Conservation (phyloP, 2,888 invertebrate species). For the Agrotis clavis region DNA sequence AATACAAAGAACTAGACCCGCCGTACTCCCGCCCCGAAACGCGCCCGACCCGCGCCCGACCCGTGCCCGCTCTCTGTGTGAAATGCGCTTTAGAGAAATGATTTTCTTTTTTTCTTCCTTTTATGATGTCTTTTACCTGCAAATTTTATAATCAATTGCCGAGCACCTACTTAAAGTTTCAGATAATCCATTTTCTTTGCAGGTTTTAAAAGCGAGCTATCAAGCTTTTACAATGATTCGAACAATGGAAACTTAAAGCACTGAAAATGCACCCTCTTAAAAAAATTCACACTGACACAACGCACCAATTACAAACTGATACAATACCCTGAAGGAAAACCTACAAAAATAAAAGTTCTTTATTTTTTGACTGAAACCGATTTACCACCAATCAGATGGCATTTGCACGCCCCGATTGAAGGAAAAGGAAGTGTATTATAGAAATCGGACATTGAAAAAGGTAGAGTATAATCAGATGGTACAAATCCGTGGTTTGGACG, state of each 20-base stretch:
- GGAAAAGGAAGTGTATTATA: conserved; percentile 72
- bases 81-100: no score
- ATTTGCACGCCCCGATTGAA: conserved; percentile 70
- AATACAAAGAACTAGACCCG: no score
- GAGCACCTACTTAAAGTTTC: background rate
- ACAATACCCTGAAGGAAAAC: background rate
- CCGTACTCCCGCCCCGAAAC: no score
- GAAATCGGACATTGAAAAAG: conserved; percentile 75
- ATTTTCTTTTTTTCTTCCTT: no score
- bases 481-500: conserved; percentile 38
- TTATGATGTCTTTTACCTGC: no score
- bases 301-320: conserved; percentile 20
- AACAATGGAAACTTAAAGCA: conserved; percentile 66
- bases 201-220: conserved; percentile 81
- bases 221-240: conserved; percentile 78
- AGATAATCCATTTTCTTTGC: conserved; percentile 68
- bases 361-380: conserved; percentile 47
- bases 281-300: conserved; percentile 12
- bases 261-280: background rate
- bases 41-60: no score
- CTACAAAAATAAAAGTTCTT: conserved; percentile 24
- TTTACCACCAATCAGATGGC: conserved; percentile 68
- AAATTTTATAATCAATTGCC: background rate
- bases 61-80: no score
- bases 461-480: conserved; percentile 50